A percentile compares a stretch with the other conserved stretches of the same genome.
These are phyloP conservation scores for Arctia plantaginis DNA, from an alignment of 2,888 invertebrate species.

Conservation along the genomic window DNA sequence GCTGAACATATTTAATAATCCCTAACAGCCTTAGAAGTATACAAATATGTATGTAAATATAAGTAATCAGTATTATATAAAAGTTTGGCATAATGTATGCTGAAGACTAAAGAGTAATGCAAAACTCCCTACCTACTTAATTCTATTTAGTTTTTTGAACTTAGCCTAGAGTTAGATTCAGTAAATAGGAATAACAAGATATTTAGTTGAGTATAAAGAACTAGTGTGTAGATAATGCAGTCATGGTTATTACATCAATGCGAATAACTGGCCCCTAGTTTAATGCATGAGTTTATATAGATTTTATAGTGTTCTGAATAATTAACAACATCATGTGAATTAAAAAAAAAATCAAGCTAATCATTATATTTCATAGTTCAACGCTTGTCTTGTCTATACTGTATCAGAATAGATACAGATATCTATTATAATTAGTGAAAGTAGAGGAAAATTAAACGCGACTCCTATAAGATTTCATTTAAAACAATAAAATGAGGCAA, in stretches of 20 bases:
- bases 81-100: not conserved
- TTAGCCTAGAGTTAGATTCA: not conserved
- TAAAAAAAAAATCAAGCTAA: not conserved
- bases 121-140: not conserved
- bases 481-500: too few relatives aligned
- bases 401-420: too few relatives aligned
- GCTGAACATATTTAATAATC: not conserved
- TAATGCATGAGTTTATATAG: slow-evolving; percentile 36
- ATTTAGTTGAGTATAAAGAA: not conserved
- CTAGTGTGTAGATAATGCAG: not conserved
- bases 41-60: not conserved
- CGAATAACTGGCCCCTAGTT: not conserved
- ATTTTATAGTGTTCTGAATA: slow-evolving; percentile 29
- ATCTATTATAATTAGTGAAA: too few relatives aligned
- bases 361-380: not conserved
- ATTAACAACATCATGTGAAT: slow-evolving; percentile 15
- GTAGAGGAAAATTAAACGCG: too few relatives aligned
- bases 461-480: too few relatives aligned
- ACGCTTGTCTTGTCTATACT: not conserved
- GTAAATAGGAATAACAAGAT: not conserved
- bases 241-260: not conserved
- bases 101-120: not conserved
- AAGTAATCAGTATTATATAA: not conserved
- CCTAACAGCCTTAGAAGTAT: not conserved
- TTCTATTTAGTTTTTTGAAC: not conserved